Base-by-base conservation (phyloP, 2,888 invertebrate species). In the Pammene aurita region DNA sequence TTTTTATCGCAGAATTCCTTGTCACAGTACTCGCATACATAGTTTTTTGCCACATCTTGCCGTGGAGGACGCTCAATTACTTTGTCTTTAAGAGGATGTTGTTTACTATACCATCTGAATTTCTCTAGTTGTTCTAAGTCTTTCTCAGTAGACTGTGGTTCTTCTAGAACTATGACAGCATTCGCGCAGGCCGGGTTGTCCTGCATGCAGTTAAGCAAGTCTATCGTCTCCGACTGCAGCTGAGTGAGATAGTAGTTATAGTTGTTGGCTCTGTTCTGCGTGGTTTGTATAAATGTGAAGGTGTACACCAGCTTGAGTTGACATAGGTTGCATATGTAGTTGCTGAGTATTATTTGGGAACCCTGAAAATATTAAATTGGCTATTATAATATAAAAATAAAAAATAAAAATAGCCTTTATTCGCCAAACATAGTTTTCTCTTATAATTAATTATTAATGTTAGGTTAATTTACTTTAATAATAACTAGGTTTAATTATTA, bases 1-100 rank as follows among this genome's bases (percentile, higher is more conserved):
- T 69, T 69, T 42, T 55, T 55, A 60, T 69, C 69, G 9, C 69
- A 60, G 16, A 69, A 69, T 14, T 69, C 69, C 10, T 58, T 65
- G 18, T 69, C 16, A 9, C 69, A 69, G 26, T 63, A 58, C 6
- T 60, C 64, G 5, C 69, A 69, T 0, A 60, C 54, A 41, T 60
- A 69, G n/a, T 54, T 69, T 48, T 48, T 64, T 1, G 41, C 14
- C 14, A 55, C n/a, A n/a, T 14, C n/a, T 44, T 46, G 35, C 6
- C 41, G 26, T 7, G 14, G 7, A 0, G 42, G 38, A n/a, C 26
- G 14, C 35, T 55, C 54, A n/a, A 54, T 26, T 5, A 55, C 7
- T 54, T 34, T 69, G 0, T 60, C 34, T 48, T 46, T 58, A 9
- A 16, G n/a, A 14, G 58, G 26, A n/a, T 42, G 14, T 16, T 26